Conservation (phyloP, 2,888 invertebrate species). For the Eulithis prunata region DNA sequence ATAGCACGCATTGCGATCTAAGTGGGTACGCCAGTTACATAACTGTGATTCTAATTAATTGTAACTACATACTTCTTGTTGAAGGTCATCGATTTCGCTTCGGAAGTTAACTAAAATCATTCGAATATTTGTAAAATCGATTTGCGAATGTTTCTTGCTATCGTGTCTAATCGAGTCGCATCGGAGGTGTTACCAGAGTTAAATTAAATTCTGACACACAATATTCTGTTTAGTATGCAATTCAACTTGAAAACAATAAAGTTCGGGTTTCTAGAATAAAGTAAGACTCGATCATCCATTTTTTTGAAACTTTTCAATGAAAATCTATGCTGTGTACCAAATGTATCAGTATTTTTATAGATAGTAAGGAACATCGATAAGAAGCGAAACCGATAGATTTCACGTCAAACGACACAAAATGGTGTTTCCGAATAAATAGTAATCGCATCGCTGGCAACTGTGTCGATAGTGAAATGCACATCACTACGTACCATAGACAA, state of each 20-base stretch:
- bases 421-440: conserved; percentile 44
- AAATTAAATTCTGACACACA: background rate
- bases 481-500: conserved; percentile 34
- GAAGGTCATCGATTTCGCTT: conserved; percentile 40
- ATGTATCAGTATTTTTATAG: background rate
- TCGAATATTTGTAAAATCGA: conserved; percentile 26
- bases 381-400: conserved; percentile 38
- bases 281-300: too few relatives aligned
- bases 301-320: too few relatives aligned
- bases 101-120: conserved; percentile 27
- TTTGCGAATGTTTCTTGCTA: conserved; percentile 18
- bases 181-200: conserved; percentile 10
- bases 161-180: conserved; percentile 5
- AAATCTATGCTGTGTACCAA: too few relatives aligned
- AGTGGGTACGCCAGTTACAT: conserved; percentile 35
- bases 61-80: conserved; percentile 33
- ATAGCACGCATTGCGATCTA: conserved; percentile 25
- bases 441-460: conserved; percentile 43
- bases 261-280: too few relatives aligned
- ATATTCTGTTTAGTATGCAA: too few relatives aligned
- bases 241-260: too few relatives aligned
- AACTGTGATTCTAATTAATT: conserved; percentile 38
- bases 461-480: conserved; percentile 38
- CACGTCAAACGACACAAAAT: conserved; percentile 35
- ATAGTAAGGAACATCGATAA: conserved; percentile 25